These are phyloP conservation scores for Drosophila dives DNA, from an alignment of 2,888 invertebrate genomes.

Conservation along the genomic window DNA sequence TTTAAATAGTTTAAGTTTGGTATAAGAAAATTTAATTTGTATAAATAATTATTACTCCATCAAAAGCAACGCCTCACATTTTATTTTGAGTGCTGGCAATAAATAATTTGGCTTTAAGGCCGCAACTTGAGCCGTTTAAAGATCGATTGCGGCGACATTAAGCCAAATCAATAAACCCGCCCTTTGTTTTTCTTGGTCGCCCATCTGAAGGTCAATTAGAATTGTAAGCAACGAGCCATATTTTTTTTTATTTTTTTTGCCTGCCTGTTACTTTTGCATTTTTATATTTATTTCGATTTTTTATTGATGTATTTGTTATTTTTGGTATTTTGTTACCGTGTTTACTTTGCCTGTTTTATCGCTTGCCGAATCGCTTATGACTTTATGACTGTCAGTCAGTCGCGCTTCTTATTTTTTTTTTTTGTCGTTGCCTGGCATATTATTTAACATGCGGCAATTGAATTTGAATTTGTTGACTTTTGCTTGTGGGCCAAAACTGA, in stretches of 20 bases:
- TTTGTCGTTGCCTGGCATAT: slow-evolving; percentile 55
- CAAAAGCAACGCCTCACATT: neutral
- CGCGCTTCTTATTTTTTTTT: slow-evolving; percentile 12
- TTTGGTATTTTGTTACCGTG: slow-evolving; percentile 30
- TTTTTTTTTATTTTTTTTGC: slow-evolving; percentile 30
- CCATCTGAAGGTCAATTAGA: slow-evolving; percentile 70
- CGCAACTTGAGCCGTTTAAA: slow-evolving; percentile 32
- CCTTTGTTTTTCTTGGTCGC: slow-evolving; percentile 16
- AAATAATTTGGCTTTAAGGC: slow-evolving; percentile 49
- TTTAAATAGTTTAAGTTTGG: neutral
- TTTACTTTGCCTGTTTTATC: slow-evolving; percentile 48
- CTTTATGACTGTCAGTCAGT: slow-evolving; percentile 38
- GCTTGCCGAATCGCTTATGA: slow-evolving; percentile 17
- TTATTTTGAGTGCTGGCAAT: slow-evolving; percentile 29
- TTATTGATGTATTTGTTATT: slow-evolving; percentile 54
- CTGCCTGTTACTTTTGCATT: slow-evolving; percentile 51
- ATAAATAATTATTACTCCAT: neutral
- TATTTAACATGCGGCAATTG: slow-evolving; percentile 73
- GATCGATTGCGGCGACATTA: slow-evolving; percentile 51
- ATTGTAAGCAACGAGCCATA: slow-evolving; percentile 51
- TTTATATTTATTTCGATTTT: slow-evolving; percentile 47
- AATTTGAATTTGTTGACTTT: slow-evolving; percentile 72
- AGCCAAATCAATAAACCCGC: slow-evolving; percentile 63
- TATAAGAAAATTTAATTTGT: neutral
- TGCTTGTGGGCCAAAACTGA: slow-evolving; percentile 28